phyloP scores from a whole-genome alignment of 2,888 invertebrate species.

The Cantharis nigra region DNA sequence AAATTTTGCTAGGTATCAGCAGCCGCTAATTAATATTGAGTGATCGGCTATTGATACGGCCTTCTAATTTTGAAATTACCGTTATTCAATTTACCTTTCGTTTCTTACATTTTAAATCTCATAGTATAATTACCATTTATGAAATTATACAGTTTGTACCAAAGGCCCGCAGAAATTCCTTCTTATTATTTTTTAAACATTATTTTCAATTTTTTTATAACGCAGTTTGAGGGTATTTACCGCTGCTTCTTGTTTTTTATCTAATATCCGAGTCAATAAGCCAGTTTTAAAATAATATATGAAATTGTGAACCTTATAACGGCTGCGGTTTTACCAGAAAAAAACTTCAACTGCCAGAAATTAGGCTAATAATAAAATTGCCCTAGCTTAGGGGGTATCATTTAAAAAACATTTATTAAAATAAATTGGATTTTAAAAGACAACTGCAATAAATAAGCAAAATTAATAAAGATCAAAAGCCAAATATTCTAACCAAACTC shows the following conservation, averaged over 20 bases:
- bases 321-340: too few species aligned
- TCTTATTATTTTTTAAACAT: not conserved
- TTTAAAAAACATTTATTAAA: too few species aligned
- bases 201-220: not conserved
- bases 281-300: too few species aligned
- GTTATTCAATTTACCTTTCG: constrained; percentile 11
- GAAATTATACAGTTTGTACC: not conserved
- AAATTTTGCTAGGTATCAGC: not conserved
- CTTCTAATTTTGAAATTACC: constrained; percentile 8
- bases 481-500: too few species aligned
- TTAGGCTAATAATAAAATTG: too few species aligned
- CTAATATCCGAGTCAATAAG: not conserved
- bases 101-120: constrained; percentile 10
- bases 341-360: too few species aligned
- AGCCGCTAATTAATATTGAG: constrained; percentile 8
- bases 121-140: constrained; percentile 4
- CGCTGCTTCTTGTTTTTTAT: not conserved
- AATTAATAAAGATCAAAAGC: too few species aligned
- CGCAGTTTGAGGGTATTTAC: not conserved
- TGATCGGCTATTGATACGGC: constrained; percentile 8
- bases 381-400: too few species aligned
- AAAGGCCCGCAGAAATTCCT: not conserved
- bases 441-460: too few species aligned
- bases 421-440: too few species aligned
- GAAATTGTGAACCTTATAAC: too few species aligned